Percentiles rank a stretch among this genome's conserved stretches.
Evolutionary conservation across 2,113 vertebrate genomes (phyloP).

Genomic region (Daubentonia madagascariensis): DNA sequence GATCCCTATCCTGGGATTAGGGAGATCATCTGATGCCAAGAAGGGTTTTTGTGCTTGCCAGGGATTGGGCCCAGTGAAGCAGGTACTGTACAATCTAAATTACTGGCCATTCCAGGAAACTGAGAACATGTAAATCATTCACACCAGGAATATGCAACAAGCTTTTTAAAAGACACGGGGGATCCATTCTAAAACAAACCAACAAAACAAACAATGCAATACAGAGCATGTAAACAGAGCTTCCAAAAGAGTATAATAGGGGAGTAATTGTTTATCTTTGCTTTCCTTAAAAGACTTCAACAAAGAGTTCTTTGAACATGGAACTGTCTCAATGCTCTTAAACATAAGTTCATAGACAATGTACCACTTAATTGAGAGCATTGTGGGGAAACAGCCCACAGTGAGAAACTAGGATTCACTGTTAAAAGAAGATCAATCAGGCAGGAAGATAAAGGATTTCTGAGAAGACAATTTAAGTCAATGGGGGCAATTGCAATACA

Average conservation of each 20-base stretch:
- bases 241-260: neutral
- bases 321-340: neutral
- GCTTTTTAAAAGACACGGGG: neutral
- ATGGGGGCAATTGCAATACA: neutral
- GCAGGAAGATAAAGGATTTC: neutral
- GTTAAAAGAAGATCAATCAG: neutral
- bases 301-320: constrained; percentile 16
- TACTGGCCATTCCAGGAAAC: neutral
- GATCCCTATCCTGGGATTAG: neutral
- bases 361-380: neutral
- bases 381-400: neutral
- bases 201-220: neutral
- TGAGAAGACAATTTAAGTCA: neutral
- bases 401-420: neutral
- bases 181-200: neutral
- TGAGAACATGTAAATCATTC: neutral
- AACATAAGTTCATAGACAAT: neutral
- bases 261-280: constrained; percentile 24
- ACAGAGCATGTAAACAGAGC: neutral
- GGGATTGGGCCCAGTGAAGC: neutral
- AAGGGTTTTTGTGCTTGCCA: neutral
- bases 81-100: neutral
- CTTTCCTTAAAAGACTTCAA: constrained; percentile 28
- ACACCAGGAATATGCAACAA: neutral
- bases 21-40: neutral